Percentiles rank a stretch among this genome's conserved stretches.
Evolutionary conservation across 2,113 vertebrate species (phyloP).

Genomic region (Cebus imitator): DNA sequence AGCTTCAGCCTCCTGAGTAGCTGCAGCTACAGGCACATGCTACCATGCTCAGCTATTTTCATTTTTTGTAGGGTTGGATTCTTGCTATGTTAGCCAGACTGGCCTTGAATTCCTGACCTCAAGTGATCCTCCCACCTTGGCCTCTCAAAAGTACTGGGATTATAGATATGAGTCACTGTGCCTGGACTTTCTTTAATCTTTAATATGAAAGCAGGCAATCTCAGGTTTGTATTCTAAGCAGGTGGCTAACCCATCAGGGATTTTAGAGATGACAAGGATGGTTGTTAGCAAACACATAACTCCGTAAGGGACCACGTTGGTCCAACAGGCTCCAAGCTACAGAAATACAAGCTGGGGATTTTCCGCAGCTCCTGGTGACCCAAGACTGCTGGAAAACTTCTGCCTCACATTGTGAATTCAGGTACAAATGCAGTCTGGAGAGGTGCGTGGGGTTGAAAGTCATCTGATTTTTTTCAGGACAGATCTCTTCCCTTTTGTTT

Average conservation of each 20-base stretch:
- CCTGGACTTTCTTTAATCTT: slow-evolving; percentile 18
- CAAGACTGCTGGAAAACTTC: neutral
- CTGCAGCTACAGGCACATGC: neutral
- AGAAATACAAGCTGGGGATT: neutral
- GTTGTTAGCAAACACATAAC: neutral
- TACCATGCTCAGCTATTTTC: neutral
- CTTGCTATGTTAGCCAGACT: neutral
- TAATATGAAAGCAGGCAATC: neutral
- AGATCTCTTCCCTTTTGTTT: slow-evolving; percentile 36
- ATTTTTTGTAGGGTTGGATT: neutral
- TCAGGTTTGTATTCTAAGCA: neutral
- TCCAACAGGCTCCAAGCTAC: neutral
- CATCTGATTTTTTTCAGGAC: neutral
- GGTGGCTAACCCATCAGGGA: neutral
- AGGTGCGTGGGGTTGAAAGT: neutral
- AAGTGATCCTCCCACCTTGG: neutral
- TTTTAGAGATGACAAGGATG: neutral
- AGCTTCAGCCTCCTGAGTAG: neutral
- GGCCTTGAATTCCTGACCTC: neutral
- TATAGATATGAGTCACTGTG: neutral
- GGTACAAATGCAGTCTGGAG: neutral
- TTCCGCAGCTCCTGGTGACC: neutral
- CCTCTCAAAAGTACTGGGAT: neutral
- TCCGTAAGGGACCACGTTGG: neutral
- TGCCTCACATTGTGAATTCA: neutral